Conservation (phyloP, 2,113 vertebrate genomes). For the human (Homo sapiens) region DNA sequence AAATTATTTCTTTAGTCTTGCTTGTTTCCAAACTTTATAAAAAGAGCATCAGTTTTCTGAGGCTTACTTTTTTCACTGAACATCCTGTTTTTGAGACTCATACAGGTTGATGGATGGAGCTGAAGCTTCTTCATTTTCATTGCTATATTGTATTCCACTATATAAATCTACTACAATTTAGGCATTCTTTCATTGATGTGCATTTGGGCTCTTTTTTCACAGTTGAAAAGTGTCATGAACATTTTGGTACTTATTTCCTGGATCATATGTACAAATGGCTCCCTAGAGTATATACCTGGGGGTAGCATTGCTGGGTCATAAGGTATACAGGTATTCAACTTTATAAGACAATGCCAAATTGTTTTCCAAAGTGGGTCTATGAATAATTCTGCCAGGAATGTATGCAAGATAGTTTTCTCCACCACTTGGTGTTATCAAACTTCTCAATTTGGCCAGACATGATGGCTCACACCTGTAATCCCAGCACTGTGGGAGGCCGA, state of each 20-base stretch:
- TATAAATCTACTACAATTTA: neutral
- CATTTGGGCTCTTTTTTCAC: neutral
- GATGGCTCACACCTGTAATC: no score
- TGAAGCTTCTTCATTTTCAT: neutral
- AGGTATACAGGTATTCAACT: neutral
- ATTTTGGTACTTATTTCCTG: neutral
- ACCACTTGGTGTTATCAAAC: neutral
- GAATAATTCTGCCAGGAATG: neutral
- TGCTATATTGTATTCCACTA: no score
- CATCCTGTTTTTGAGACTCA: neutral
- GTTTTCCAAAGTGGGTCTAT: neutral
- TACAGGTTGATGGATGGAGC: neutral
- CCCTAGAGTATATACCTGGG: neutral
- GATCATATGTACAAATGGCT: neutral
- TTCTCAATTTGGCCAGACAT: neutral
- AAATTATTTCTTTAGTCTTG: neutral
- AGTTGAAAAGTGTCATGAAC: neutral
- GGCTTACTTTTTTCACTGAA: neutral
- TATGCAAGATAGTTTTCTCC: neutral
- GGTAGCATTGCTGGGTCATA: neutral
- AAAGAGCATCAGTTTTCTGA: neutral
- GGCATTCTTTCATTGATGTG: neutral
- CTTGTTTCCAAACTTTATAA: neutral
- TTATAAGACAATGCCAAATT: neutral
- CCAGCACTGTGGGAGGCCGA: no score